phyloP scores from a whole-genome alignment of 2,888 invertebrate genomes.

The Blera fallax region DNA sequence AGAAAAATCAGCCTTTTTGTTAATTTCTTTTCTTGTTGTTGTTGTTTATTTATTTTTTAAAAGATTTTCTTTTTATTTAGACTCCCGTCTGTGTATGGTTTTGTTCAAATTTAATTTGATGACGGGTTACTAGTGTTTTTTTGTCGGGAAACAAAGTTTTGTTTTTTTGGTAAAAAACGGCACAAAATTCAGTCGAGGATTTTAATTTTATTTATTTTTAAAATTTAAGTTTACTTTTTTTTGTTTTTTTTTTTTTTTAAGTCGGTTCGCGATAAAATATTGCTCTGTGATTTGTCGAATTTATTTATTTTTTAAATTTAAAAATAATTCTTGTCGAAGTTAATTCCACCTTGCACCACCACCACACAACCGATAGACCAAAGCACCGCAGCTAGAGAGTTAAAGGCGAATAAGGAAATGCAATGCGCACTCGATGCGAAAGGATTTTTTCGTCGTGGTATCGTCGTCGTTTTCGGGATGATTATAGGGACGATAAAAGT shows the following conservation, averaged over 20 bases:
- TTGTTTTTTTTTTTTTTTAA: constrained; percentile 1
- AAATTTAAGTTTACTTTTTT: constrained; percentile 16
- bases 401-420: constrained; percentile 60
- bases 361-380: constrained; percentile 69
- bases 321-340: constrained; percentile 50
- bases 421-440: constrained; percentile 70
- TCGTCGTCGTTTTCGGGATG: constrained; percentile 22
- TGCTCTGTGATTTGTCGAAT: constrained; percentile 69
- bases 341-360: constrained; percentile 68
- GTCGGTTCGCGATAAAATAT: constrained; percentile 49
- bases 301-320: not conserved
- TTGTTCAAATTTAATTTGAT: constrained; percentile 39
- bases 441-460: constrained; percentile 15
- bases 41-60: constrained; percentile 12
- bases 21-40: constrained; percentile 65
- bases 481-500: constrained; percentile 27
- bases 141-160: not conserved
- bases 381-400: constrained; percentile 59
- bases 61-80: constrained; percentile 16
- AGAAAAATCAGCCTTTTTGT: constrained; percentile 81
- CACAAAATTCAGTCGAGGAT: constrained; percentile 72
- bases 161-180: constrained; percentile 59
- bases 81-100: not conserved
- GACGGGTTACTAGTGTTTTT: constrained; percentile 29
- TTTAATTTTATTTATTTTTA: constrained; percentile 9